These are phyloP conservation scores for Aphis craccivora DNA, from an alignment of 1,140 invertebrate species.

Conservation along the genomic window DNA sequence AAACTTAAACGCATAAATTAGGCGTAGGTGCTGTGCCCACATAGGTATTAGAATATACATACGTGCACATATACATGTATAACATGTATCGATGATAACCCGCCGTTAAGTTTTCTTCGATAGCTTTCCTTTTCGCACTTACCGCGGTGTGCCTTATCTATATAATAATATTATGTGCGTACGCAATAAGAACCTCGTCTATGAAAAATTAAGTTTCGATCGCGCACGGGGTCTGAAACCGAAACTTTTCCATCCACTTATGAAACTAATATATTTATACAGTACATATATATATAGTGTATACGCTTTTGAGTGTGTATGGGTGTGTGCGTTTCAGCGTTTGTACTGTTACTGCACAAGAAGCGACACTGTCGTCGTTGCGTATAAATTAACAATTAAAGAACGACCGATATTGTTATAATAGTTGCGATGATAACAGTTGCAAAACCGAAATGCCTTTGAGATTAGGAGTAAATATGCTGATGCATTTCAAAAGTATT, in stretches of 20 bases:
- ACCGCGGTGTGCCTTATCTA: neutral
- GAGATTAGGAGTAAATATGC: neutral
- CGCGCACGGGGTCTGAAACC: neutral
- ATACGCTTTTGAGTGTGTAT: too few species aligned
- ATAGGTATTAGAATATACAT: neutral
- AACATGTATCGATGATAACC: neutral
- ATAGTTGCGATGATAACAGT: too few species aligned
- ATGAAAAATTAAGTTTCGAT: conserved; percentile 17
- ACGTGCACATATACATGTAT: neutral
- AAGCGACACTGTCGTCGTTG: neutral
- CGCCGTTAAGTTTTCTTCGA: conserved; percentile 24
- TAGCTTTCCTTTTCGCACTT: conserved; percentile 25
- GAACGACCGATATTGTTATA: too few species aligned
- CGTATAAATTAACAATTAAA: too few species aligned
- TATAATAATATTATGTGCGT: neutral
- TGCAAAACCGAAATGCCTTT: too few species aligned
- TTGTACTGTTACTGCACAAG: too few species aligned
- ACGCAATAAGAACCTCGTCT: neutral
- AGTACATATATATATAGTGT: neutral
- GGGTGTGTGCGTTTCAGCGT: neutral
- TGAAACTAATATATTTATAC: neutral
- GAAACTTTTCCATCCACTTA: neutral
- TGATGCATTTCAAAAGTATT: neutral
- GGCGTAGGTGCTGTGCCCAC: neutral
- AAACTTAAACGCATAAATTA: conserved; percentile 43